Evolutionary conservation across 2,797 vertebrate genomes (phyloP), one percentile per base, ranked within the genome.

Genomic region (Acanthurus lineatus): DNA sequence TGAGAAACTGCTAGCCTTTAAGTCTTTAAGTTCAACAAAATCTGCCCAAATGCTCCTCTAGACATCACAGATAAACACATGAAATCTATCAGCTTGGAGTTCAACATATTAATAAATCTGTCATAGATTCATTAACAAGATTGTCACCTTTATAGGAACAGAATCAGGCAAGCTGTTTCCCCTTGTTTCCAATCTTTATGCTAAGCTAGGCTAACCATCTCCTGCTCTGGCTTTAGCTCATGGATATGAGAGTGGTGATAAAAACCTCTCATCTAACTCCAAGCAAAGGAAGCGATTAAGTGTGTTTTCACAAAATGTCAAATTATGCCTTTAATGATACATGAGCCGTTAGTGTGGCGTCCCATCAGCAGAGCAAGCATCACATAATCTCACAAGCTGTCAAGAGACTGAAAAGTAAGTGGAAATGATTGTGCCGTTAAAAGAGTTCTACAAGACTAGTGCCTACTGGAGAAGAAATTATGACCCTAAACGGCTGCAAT

Each of bases 391-490:
- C 22, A 44, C 48, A 58, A 54, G 38, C 58, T 70, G 62, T 57
- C 19, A 51, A 19, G 17, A 69, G 64, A 79, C 72, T 60, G 20
- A 63, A 45, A 72, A 45, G 16, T 19, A 49, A 35, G 35, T 54
- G 62, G 60, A 76, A 64, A 84, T 25, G 14, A 85, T 72, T 54
- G 63, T 22, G 57, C 40, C n/a, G 15, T 59, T 71, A 47, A 71
- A 82, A 78, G 48, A 16, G 32, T 35, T 44, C 12, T 10, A 45
- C 3, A 53, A 69, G 61, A 68, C 64, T 67, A 25, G 67, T 47
- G 59, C n/a, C 35, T 20, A 6, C 52, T 42, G 52, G 64, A 71
- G 60, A 20, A 38, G 51, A 66, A 77, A 66, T 53, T 9, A 51
- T 61, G 25, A 79, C 70, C 57, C 53, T 32, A 20, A 69, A 61